These are phyloP conservation scores for Hymenochirus boettgeri DNA, from an alignment of 2,113 vertebrate genomes.

Conservation along the genomic window DNA sequence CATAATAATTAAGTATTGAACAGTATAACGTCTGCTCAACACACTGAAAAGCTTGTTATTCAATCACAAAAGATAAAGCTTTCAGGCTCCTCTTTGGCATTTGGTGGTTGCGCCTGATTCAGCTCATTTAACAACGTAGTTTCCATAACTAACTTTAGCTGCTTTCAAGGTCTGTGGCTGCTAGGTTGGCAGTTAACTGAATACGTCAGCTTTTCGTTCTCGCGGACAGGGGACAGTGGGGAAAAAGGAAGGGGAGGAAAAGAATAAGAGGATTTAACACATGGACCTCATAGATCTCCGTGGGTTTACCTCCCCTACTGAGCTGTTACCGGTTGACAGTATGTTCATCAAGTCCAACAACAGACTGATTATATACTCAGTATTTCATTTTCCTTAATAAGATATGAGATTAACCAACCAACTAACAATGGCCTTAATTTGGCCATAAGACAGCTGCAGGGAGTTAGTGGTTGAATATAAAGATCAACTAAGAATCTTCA, in stretches of 20 bases:
- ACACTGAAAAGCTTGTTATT: too few relatives aligned
- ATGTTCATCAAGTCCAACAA: slow-evolving; percentile 30
- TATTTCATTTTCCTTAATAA: slow-evolving; percentile 41
- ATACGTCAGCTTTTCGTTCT: neutral
- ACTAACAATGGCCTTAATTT: too few relatives aligned
- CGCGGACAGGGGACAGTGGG: slow-evolving; percentile 21
- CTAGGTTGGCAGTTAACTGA: slow-evolving; percentile 23
- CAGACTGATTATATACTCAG: slow-evolving; percentile 20
- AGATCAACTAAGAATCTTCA: too few relatives aligned
- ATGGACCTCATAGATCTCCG: slow-evolving; percentile 31
- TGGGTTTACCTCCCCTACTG: slow-evolving; percentile 29
- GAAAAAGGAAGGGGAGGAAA: slow-evolving; percentile 36
- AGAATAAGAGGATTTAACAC: slow-evolving; percentile 38
- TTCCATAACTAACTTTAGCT: slow-evolving; percentile 8
- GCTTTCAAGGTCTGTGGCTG: slow-evolving; percentile 1
- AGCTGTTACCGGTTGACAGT: slow-evolving; percentile 37
- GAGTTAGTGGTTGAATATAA: too few relatives aligned
- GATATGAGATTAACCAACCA: slow-evolving; percentile 27
- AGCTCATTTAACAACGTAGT: slow-evolving; percentile 2
- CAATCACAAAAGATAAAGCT: too few relatives aligned
- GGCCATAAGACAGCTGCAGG: slow-evolving; percentile 13
- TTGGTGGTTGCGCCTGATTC: neutral
- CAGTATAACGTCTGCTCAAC: too few relatives aligned
- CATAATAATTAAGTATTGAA: too few relatives aligned
- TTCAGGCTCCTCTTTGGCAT: neutral